Base-by-base conservation (phyloP, 2,797 vertebrate genomes). In the Sphaeramia orbicularis region DNA sequence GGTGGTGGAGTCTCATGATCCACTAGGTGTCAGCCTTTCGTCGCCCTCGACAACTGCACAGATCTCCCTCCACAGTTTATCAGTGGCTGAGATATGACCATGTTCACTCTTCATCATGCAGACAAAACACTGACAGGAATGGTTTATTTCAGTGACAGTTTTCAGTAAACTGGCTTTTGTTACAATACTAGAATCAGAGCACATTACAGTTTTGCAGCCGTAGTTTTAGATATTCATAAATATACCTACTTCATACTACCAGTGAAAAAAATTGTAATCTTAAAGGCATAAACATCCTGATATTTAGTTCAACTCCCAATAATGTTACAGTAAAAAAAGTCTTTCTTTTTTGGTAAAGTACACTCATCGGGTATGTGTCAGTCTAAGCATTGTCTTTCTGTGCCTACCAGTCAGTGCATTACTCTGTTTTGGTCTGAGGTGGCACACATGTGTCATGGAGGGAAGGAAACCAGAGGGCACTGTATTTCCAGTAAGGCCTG, bases 11-110 rank as follows among this genome's bases (percentile, higher is more conserved):
- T 67, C 7, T 7, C 4, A 42, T n/a, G 1, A 14, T 69, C 88
- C 90, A 89, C 86, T 70, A 89, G 91, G 83, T 86, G 91, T 89
- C 90, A 90, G 74, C 48, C 72, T 78, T 73, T 13, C 12, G 44
- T 68, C 56, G 58, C 76, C 27, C 24, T 80, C 21, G 21, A 4
- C 21, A 24, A 24, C 37, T 38, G n/a, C n/a, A n/a, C n/a, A n/a
- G n/a, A n/a, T n/a, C n/a, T n/a, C 2, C 2, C 27, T 2, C 2
- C 30, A 21, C 16, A 44, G 18, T 43, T 11, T 14, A 24, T 43
- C 13, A 7, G 2, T 4, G 7, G 18, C 12, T 6, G n/a, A 50
- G 59, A 12, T 0, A 37, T 11, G n/a, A 24, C 15, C 45, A 10
- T 40, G 18, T 14, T 56, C 27, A 18, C 13, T 7, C 3, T 27